Percentiles rank a stretch among this genome's conserved stretches.
phyloP scores from a whole-genome alignment of 2,888 invertebrate species.

The Xestia rhomboidea region DNA sequence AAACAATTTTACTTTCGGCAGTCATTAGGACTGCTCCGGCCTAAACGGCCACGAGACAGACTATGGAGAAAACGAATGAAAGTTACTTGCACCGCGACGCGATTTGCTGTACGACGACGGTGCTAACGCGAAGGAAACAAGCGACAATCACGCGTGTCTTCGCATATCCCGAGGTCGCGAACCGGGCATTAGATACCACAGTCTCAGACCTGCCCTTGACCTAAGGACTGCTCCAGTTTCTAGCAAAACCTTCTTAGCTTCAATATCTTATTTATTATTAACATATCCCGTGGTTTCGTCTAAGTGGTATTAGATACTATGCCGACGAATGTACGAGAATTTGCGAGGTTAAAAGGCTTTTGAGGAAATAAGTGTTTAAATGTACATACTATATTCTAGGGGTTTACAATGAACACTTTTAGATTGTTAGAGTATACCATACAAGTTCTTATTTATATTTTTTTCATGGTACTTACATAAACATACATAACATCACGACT shows the following conservation, averaged over 20 bases:
- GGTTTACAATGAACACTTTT: neutral
- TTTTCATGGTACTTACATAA: too few relatives aligned
- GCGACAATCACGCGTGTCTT: neutral
- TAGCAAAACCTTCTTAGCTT: neutral
- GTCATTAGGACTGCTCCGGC: neutral
- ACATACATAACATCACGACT: too few relatives aligned
- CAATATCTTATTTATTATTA: slow-evolving; percentile 27
- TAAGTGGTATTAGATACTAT: slow-evolving; percentile 18
- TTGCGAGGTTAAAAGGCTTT: slow-evolving; percentile 21
- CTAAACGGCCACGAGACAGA: neutral
- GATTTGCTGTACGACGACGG: neutral
- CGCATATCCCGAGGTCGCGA: neutral
- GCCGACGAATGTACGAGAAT: neutral
- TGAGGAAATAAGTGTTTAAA: neutral
- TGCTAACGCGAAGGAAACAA: neutral
- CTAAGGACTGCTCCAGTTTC: neutral
- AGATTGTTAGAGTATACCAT: neutral
- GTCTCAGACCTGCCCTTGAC: neutral
- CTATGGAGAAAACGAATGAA: too few relatives aligned
- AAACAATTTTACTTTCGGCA: too few relatives aligned
- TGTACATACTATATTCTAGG: neutral
- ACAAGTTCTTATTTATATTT: too few relatives aligned
- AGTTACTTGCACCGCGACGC: neutral
- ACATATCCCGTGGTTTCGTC: slow-evolving; percentile 18
- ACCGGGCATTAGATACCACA: neutral